Conservation (phyloP, 37 sponge, comb jelly and placozoan species). For the Cliona cf. orientalis region DNA sequence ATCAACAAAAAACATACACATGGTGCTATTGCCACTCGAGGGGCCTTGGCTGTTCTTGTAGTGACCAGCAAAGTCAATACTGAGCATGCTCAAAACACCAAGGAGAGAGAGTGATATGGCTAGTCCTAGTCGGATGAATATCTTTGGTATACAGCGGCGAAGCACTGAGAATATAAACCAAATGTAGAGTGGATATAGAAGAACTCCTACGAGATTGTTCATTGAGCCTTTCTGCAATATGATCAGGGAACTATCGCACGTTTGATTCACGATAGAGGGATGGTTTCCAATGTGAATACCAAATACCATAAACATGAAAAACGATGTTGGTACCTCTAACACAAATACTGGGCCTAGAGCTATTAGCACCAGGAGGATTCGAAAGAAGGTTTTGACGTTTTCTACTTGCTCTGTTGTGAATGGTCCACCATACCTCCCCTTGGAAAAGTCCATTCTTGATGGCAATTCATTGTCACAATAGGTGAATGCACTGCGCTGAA, state of each 20-base stretch:
- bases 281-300: neutral
- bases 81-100: neutral
- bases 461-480: neutral
- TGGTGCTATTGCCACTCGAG: too few relatives aligned
- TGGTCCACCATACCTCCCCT: conserved; percentile 8
- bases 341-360: neutral
- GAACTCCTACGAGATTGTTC: neutral
- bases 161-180: neutral
- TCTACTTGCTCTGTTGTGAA: neutral
- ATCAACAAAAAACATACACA: too few relatives aligned
- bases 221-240: neutral
- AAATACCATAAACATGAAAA: neutral
- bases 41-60: neutral
- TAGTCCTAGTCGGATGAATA: neutral
- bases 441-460: conserved; percentile 4
- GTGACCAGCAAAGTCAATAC: neutral
- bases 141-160: neutral
- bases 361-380: neutral
- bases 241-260: neutral
- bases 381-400: neutral
- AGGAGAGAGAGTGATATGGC: neutral
- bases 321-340: neutral
- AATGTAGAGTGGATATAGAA: neutral
- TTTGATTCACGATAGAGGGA: neutral
- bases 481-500: neutral